Evolutionary conservation across 2,888 invertebrate genomes (phyloP).

Genomic region (Eubasilissa splendida): DNA sequence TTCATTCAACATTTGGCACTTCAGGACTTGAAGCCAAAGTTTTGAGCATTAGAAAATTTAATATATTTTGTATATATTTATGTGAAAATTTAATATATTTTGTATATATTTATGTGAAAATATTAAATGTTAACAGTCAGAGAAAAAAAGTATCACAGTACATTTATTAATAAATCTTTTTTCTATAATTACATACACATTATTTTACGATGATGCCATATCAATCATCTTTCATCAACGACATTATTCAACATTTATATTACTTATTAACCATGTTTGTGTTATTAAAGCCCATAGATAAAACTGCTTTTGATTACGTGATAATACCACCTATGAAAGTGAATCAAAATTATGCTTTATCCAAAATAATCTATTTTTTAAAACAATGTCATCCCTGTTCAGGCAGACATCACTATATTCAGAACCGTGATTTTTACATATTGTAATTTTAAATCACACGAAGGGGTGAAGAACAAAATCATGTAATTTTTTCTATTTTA

Average conservation of each 20-base stretch:
- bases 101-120: slow-evolving; percentile 45
- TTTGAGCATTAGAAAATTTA: slow-evolving; percentile 51
- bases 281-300: slow-evolving; percentile 16
- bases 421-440: too few species aligned
- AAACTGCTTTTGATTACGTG: slow-evolving; percentile 1
- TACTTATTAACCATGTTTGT: background rate
- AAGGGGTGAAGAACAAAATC: too few species aligned
- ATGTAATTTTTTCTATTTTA: too few species aligned
- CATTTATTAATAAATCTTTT: slow-evolving; percentile 57
- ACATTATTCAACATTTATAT: slow-evolving; percentile 13
- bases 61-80: slow-evolving; percentile 41
- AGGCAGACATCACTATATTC: too few species aligned
- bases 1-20: slow-evolving; percentile 44
- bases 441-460: too few species aligned
- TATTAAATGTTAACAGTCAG: slow-evolving; percentile 55
- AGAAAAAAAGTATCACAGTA: slow-evolving; percentile 58
- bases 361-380: too few species aligned
- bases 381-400: too few species aligned
- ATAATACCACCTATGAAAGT: too few species aligned
- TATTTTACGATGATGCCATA: slow-evolving; percentile 54
- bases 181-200: slow-evolving; percentile 34
- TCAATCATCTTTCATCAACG: slow-evolving; percentile 46
- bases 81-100: slow-evolving; percentile 44
- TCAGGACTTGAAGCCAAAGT: slow-evolving; percentile 46
- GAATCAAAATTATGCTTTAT: too few species aligned